Percentiles rank a stretch among this genome's conserved stretches.
These are phyloP conservation scores for Planiliza haematocheilus DNA, from an alignment of 2,113 vertebrate genomes.

Conservation along the genomic window DNA sequence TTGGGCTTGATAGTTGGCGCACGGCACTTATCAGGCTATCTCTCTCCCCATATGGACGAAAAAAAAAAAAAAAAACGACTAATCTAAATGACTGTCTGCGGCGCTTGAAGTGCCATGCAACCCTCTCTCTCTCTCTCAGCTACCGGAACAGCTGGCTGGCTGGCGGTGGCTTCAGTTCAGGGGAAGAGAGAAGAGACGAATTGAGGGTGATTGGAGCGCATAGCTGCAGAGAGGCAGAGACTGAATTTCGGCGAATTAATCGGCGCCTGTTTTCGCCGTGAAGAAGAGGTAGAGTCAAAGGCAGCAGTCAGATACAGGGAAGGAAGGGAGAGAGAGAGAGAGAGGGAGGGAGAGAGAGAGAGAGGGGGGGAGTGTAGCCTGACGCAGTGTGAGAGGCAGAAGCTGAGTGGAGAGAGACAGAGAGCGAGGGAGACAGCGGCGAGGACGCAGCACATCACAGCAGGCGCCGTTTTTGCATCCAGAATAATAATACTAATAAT, in stretches of 20 bases:
- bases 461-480: conserved; percentile 59
- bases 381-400: conserved; percentile 80
- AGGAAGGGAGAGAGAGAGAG: conserved; percentile 26
- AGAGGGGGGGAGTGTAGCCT: conserved; percentile 64
- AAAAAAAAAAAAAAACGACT: conserved; percentile 4
- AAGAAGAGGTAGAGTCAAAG: conserved; percentile 40
- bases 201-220: conserved; percentile 53
- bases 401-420: conserved; percentile 67
- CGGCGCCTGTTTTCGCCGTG: conserved; percentile 66
- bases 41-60: conserved; percentile 25
- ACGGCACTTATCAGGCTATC: conserved; percentile 31
- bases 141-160: conserved; percentile 60
- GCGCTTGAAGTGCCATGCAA: conserved; percentile 46
- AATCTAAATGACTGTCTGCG: conserved; percentile 55
- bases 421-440: conserved; percentile 60
- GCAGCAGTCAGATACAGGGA: conserved; percentile 31
- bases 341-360: conserved; percentile 27
- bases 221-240: conserved; percentile 33
- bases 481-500: conserved; percentile 25
- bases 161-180: conserved; percentile 53
- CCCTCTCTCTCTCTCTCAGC: conserved; percentile 28
- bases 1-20: conserved; percentile 25
- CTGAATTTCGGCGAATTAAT: conserved; percentile 71
- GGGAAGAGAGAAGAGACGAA: conserved; percentile 48
- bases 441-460: conserved; percentile 64